Evolutionary conservation across 2,888 invertebrate species (phyloP).

Genomic region (Eupithecia exiguata): DNA sequence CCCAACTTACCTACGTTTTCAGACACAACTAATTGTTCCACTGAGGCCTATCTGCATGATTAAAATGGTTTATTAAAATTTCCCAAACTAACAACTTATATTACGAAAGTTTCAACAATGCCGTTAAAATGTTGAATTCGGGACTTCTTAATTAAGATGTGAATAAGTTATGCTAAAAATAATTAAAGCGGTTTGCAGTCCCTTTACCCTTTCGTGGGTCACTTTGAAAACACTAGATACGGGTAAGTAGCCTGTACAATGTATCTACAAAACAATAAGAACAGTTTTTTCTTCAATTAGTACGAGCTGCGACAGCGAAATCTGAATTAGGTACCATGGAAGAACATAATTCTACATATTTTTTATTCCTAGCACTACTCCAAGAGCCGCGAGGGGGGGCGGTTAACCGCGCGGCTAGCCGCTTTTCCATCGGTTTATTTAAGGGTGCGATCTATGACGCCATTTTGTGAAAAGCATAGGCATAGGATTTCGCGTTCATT

Average conservation of each 20-base stretch:
- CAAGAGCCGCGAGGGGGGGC: no score
- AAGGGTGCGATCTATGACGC: no score
- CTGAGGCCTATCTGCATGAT: conserved; percentile 22
- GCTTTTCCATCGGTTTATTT: no score
- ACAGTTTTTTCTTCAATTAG: not conserved
- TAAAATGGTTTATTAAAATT: conserved; percentile 22
- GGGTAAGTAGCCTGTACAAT: not conserved
- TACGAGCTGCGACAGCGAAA: not conserved
- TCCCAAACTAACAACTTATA: conserved; percentile 18
- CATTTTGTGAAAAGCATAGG: no score
- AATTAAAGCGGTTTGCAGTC: conserved; percentile 2
- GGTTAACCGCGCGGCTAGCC: no score
- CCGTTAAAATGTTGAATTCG: conserved; percentile 12
- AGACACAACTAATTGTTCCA: conserved; percentile 14
- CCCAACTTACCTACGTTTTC: conserved; percentile 1
- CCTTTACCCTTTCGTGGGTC: conserved; percentile 10
- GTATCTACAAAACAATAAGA: not conserved
- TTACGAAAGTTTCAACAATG: conserved; percentile 22
- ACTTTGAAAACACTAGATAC: not conserved
- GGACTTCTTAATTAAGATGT: conserved; percentile 16
- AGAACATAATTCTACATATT: no score
- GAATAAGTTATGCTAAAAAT: conserved; percentile 13
- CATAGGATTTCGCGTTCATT: no score
- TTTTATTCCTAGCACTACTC: no score
- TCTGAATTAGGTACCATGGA: not conserved